Evolutionary conservation across 2,797 vertebrate genomes (phyloP).

Genomic region (Microhierax caerulescens): DNA sequence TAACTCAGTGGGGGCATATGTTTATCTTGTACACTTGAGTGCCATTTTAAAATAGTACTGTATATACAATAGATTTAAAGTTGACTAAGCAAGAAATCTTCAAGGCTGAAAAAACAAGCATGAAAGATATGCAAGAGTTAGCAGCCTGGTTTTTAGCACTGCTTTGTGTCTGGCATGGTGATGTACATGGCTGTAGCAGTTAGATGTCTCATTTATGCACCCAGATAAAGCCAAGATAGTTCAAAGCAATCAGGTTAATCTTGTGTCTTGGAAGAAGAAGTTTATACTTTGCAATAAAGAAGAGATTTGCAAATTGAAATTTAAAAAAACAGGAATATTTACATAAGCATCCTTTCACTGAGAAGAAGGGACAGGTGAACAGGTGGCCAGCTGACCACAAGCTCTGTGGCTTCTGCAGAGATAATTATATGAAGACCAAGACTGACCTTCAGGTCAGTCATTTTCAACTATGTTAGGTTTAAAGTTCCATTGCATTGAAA

Average conservation of each 20-base stretch:
- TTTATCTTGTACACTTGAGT: slow-evolving; percentile 46
- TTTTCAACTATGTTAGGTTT: not conserved
- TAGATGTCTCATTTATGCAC: not conserved
- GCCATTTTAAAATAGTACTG: slow-evolving; percentile 47
- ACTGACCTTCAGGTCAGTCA: not conserved
- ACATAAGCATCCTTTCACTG: not conserved
- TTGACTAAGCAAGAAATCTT: slow-evolving; percentile 58
- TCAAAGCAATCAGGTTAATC: not conserved
- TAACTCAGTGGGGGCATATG: slow-evolving; percentile 39
- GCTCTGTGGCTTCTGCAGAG: not conserved
- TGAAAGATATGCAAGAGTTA: not conserved
- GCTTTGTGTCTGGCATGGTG: not conserved
- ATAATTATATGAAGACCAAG: not conserved
- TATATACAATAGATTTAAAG: slow-evolving; percentile 45
- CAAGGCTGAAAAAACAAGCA: not conserved
- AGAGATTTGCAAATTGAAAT: not conserved
- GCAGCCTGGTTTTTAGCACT: not conserved
- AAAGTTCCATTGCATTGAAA: not conserved
- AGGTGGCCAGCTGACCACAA: not conserved
- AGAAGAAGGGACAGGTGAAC: not conserved
- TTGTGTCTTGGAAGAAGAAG: not conserved
- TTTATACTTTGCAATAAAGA: not conserved
- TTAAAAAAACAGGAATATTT: not conserved
- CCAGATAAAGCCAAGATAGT: slow-evolving; percentile 31
- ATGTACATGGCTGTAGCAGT: not conserved